These are phyloP conservation scores for Brachyptera putata DNA, from an alignment of 2,888 invertebrate species.

Conservation along the genomic window DNA sequence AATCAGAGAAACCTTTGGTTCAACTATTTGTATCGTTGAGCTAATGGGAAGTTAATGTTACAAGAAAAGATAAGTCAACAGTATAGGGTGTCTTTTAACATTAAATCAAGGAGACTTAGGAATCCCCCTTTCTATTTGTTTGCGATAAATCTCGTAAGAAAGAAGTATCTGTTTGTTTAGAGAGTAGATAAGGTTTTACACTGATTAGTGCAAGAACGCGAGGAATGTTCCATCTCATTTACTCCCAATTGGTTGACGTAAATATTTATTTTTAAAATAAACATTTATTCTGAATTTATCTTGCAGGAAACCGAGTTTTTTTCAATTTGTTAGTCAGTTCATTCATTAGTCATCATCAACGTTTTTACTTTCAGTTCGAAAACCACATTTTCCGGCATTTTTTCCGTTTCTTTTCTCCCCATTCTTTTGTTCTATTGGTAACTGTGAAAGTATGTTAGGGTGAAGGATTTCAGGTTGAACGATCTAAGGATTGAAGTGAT, in stretches of 20 bases:
- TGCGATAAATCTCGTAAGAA: neutral
- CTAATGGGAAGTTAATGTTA: too few relatives aligned
- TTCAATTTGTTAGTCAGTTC: neutral
- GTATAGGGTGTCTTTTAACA: too few relatives aligned
- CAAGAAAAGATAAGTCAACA: too few relatives aligned
- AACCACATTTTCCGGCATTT: constrained; percentile 2
- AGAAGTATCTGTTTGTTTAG: neutral
- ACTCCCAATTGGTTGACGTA: neutral
- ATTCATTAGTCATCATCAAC: neutral
- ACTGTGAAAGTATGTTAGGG: neutral
- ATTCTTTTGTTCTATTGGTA: neutral
- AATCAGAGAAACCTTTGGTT: too few relatives aligned
- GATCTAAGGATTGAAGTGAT: neutral
- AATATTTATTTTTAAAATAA: constrained; percentile 10
- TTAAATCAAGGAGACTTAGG: too few relatives aligned
- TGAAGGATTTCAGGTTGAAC: neutral
- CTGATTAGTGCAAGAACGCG: constrained; percentile 1
- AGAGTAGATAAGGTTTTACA: neutral
- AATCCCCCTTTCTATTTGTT: neutral
- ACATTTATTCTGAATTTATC: constrained; percentile 2
- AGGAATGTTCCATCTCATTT: neutral
- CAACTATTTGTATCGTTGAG: too few relatives aligned
- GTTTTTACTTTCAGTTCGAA: neutral
- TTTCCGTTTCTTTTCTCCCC: neutral
- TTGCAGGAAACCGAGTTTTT: neutral